These are phyloP conservation scores for Teinopalpus imperialis DNA, from an alignment of 2,888 invertebrate genomes.

Conservation along the genomic window DNA sequence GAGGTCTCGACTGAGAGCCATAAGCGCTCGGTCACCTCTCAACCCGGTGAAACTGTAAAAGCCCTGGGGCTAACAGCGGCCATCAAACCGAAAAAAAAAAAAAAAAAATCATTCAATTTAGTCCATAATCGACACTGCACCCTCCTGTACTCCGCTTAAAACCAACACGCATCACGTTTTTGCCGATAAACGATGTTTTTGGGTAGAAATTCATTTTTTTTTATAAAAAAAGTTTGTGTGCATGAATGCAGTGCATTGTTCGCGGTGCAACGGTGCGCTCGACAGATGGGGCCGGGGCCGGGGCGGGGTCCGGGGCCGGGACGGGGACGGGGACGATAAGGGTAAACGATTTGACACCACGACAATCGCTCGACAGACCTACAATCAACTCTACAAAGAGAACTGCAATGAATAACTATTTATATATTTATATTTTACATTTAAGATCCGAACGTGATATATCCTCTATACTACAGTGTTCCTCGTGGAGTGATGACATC, in stretches of 20 bases:
- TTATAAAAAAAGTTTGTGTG: constrained; percentile 45
- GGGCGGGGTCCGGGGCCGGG: constrained; percentile 33
- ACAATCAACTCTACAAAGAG: neutral
- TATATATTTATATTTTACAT: no score
- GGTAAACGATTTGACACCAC: constrained; percentile 72
- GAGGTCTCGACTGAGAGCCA: no score
- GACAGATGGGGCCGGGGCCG: constrained; percentile 31
- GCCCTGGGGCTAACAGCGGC: no score
- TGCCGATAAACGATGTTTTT: constrained; percentile 51
- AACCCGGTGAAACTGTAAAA: no score
- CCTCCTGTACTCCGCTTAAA: constrained; percentile 38
- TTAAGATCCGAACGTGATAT: no score
- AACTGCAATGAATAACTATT: neutral
- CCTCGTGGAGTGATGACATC: no score
- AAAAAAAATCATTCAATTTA: no score
- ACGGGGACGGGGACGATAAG: no score
- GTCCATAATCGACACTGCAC: constrained; percentile 43
- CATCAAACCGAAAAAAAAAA: no score
- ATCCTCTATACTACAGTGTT: no score
- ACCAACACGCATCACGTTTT: constrained; percentile 35
- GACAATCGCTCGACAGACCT: constrained; percentile 32
- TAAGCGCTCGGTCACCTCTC: no score
- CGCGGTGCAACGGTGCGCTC: constrained; percentile 28
- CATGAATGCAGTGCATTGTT: constrained; percentile 50
- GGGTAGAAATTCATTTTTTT: constrained; percentile 53